phyloP scores from a whole-genome alignment of 2,113 vertebrate species.

The Pseudonaja textilis region DNA sequence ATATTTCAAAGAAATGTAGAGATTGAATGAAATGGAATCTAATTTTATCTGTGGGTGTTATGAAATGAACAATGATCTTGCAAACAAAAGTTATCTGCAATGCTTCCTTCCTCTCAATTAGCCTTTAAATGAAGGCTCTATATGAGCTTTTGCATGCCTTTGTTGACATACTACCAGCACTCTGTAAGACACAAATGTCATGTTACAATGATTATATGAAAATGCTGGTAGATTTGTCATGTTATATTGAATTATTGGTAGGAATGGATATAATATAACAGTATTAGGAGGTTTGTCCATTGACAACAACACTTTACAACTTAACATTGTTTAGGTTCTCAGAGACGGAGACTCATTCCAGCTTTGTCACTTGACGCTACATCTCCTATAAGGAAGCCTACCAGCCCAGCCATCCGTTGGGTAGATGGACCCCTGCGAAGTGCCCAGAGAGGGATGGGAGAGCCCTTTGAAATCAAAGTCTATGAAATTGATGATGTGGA shows the following conservation, averaged over 20 bases:
- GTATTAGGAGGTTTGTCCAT: neutral
- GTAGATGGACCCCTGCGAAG: slow-evolving; percentile 89
- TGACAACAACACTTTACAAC: neutral
- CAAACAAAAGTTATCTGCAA: neutral
- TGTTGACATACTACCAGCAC: neutral
- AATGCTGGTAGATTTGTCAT: neutral
- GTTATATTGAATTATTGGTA: neutral
- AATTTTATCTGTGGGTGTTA: neutral
- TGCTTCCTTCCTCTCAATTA: neutral
- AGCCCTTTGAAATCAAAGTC: slow-evolving; percentile 97
- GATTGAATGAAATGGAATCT: neutral
- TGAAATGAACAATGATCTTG: neutral
- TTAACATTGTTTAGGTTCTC: slow-evolving; percentile 76
- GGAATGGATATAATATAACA: neutral
- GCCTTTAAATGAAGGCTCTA: neutral
- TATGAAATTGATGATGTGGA: slow-evolving; percentile 98
- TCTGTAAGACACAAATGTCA: neutral
- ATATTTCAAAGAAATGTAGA: neutral
- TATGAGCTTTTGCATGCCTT: neutral
- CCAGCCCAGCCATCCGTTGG: slow-evolving; percentile 87
- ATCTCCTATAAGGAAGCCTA: slow-evolving; percentile 83
- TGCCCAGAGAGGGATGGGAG: slow-evolving; percentile 74
- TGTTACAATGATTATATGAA: neutral
- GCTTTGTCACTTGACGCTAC: slow-evolving; percentile 84
- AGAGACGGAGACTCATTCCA: slow-evolving; percentile 89